Percentiles rank a stretch among this genome's conserved stretches.
Conservation (phyloP, 1,140 invertebrate genomes). For the Diorhabda elongata region DNA sequence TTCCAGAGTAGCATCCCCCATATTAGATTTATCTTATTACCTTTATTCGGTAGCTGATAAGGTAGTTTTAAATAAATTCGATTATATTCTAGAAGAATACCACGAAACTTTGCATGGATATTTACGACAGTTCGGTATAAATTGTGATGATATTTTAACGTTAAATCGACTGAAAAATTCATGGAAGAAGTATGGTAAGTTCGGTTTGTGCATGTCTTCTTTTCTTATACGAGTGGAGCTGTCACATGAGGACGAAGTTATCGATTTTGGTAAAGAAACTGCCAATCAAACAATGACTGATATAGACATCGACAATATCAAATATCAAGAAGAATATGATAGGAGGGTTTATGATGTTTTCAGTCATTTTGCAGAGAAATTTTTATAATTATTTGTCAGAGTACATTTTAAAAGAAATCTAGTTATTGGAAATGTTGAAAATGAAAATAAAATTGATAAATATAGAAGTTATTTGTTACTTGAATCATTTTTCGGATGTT, state of each 20-base stretch:
- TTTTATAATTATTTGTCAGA: slow-evolving; percentile 12
- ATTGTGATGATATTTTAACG: slow-evolving; percentile 49
- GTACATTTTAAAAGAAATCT: background rate
- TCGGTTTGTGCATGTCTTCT: slow-evolving; percentile 19
- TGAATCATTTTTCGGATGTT: background rate
- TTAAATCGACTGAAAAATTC: slow-evolving; percentile 46
- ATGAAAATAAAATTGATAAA: background rate
- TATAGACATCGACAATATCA: slow-evolving; percentile 19
- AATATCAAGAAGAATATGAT: slow-evolving; percentile 26
- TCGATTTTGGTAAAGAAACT: slow-evolving; percentile 27
- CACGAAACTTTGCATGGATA: slow-evolving; percentile 49
- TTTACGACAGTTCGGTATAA: slow-evolving; percentile 45
- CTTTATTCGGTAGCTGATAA: slow-evolving; percentile 54
- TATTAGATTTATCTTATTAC: slow-evolving; percentile 56
- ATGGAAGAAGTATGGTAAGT: slow-evolving; percentile 37
- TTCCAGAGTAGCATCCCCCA: slow-evolving; percentile 53
- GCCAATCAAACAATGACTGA: slow-evolving; percentile 23
- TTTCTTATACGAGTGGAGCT: slow-evolving; percentile 26
- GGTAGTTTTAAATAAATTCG: slow-evolving; percentile 47
- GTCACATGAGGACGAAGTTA: slow-evolving; percentile 24
- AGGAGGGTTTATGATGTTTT: slow-evolving; percentile 25
- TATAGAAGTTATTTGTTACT: background rate
- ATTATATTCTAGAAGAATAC: slow-evolving; percentile 53
- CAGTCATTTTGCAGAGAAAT: slow-evolving; percentile 29
- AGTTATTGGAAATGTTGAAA: background rate